Percentiles rank a stretch among this genome's conserved stretches.
phyloP scores from a whole-genome alignment of 1,140 invertebrate species.

The Chrysomallon squamiferum region DNA sequence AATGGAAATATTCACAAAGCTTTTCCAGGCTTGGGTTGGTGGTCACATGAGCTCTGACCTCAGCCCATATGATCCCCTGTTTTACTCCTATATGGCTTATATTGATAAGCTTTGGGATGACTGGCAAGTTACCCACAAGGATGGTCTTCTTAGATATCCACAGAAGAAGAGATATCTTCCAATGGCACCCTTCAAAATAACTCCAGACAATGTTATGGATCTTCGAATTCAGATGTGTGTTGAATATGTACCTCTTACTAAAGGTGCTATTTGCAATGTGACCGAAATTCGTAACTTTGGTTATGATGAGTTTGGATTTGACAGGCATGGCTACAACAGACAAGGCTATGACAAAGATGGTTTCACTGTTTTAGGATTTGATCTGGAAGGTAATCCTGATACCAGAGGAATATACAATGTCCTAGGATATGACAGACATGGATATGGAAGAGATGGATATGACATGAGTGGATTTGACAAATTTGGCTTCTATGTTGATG shows the following conservation, averaged over 20 bases:
- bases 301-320: constrained; percentile 39
- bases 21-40: constrained; percentile 45
- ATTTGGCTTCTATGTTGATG: constrained; percentile 43
- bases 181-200: constrained; percentile 43
- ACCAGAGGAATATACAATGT: constrained; percentile 33
- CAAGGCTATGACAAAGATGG: constrained; percentile 45
- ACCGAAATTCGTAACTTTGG: constrained; percentile 30
- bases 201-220: constrained; percentile 47
- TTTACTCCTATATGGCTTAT: constrained; percentile 44
- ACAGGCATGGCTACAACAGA: constrained; percentile 45
- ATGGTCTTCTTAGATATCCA: constrained; percentile 34
- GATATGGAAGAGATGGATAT: constrained; percentile 43
- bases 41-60: constrained; percentile 47
- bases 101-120: constrained; percentile 51
- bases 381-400: constrained; percentile 34
- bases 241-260: constrained; percentile 40
- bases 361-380: constrained; percentile 32
- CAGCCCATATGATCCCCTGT: constrained; percentile 47
- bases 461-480: constrained; percentile 44
- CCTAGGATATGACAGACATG: constrained; percentile 39
- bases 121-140: constrained; percentile 41
- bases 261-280: constrained; percentile 38
- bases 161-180: constrained; percentile 29
- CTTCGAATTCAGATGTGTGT: constrained; percentile 46
- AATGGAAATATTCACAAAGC: constrained; percentile 36